phyloP scores from a whole-genome alignment of 2,888 invertebrate genomes.

The Macrosiphum euphorbiae region DNA sequence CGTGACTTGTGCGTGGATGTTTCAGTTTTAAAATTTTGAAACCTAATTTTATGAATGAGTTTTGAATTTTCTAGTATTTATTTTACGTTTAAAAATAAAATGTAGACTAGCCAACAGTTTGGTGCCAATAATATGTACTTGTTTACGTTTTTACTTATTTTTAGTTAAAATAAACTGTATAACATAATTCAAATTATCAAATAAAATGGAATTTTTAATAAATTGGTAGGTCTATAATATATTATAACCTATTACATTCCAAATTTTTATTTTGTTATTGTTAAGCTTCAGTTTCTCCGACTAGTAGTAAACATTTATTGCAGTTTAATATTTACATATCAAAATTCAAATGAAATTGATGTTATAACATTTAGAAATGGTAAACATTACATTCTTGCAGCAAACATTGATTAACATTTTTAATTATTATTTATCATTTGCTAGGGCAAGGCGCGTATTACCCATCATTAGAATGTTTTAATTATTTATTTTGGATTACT shows the following conservation, averaged over 20 bases:
- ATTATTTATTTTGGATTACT: background rate
- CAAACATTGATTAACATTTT: background rate
- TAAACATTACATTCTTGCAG: background rate
- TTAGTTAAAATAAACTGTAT: background rate
- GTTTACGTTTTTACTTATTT: constrained; percentile 2
- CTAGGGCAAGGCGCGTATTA: background rate
- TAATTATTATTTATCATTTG: background rate
- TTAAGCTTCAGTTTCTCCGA: background rate
- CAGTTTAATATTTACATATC: background rate
- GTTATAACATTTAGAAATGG: background rate
- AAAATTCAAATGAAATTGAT: background rate
- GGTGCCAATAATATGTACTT: background rate
- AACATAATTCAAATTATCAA: background rate
- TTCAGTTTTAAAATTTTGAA: background rate
- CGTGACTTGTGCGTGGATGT: background rate
- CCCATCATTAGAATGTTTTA: background rate
- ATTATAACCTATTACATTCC: background rate
- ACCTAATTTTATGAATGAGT: background rate
- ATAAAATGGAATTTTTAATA: background rate
- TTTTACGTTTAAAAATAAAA: constrained; percentile 11
- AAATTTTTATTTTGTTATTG: background rate
- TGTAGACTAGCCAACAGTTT: background rate
- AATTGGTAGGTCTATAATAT: background rate
- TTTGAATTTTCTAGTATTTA: background rate
- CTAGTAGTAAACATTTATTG: background rate